phyloP scores from a whole-genome alignment of 2,113 vertebrate genomes.

The Platanista minor region DNA sequence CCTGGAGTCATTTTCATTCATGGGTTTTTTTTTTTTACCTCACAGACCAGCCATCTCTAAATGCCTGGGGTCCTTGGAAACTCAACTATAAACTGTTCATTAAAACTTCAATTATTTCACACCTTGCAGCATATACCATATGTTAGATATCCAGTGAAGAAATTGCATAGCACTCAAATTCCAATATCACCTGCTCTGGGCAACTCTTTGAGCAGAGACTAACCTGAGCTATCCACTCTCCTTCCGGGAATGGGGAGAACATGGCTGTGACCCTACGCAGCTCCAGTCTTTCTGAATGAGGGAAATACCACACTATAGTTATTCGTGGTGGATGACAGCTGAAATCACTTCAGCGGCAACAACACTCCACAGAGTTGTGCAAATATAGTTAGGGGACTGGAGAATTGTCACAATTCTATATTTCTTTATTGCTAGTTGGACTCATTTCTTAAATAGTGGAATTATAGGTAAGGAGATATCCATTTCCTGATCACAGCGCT shows the following conservation, averaged over 20 bases:
- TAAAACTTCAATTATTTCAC: constrained; percentile 74
- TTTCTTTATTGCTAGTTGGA: neutral
- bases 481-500: neutral
- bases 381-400: neutral
- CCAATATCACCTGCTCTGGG: constrained; percentile 35
- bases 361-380: neutral
- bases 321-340: neutral
- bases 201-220: neutral
- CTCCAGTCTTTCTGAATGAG: neutral
- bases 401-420: neutral
- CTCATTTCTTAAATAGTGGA: neutral
- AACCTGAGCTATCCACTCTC: neutral
- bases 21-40: too few relatives aligned
- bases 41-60: constrained; percentile 76
- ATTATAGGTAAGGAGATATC: neutral
- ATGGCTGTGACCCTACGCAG: neutral
- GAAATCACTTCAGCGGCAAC: neutral
- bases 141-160: constrained; percentile 59
- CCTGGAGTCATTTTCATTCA: constrained; percentile 80
- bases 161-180: constrained; percentile 54
- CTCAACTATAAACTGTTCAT: constrained; percentile 77
- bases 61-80: constrained; percentile 66
- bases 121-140: constrained; percentile 62
- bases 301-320: neutral
- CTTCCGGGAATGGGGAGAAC: neutral